Evolutionary conservation across 2,797 vertebrate genomes (phyloP).

Genomic region (Leuciscus waleckii): DNA sequence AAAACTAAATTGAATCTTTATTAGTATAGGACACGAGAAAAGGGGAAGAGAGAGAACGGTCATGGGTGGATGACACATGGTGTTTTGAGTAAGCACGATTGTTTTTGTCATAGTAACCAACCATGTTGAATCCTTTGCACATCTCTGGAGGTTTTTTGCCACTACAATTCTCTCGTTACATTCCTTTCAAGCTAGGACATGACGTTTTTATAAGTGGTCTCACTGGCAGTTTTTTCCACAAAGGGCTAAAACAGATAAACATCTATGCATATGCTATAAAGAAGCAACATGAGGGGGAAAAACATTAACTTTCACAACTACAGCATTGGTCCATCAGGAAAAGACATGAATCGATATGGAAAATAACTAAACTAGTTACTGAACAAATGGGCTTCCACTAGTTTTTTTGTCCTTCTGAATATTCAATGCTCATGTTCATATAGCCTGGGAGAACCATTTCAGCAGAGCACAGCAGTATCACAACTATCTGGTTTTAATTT

Average conservation of each 20-base stretch:
- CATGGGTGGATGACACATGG: constrained; percentile 1
- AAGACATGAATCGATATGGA: neutral
- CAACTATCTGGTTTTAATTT: constrained; percentile 7
- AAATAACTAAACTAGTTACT: neutral
- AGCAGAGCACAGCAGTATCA: neutral
- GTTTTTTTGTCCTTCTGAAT: neutral
- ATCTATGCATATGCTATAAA: neutral
- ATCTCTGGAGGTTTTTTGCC: neutral
- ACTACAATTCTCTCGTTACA: neutral
- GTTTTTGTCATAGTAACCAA: constrained; percentile 20
- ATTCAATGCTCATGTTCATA: neutral
- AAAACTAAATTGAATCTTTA: neutral
- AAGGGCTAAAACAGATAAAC: neutral
- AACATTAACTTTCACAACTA: neutral
- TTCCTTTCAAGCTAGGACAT: neutral
- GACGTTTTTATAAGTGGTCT: neutral
- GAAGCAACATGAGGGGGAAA: neutral
- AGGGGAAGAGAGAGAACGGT: neutral
- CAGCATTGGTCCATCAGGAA: neutral
- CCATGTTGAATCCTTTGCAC: neutral
- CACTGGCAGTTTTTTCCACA: neutral
- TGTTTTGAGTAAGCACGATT: neutral
- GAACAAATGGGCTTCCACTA: neutral
- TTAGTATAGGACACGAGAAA: neutral
- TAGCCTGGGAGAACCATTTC: neutral